phyloP scores from a whole-genome alignment of 2,113 vertebrate genomes.

The Gallinago paraguaiae region DNA sequence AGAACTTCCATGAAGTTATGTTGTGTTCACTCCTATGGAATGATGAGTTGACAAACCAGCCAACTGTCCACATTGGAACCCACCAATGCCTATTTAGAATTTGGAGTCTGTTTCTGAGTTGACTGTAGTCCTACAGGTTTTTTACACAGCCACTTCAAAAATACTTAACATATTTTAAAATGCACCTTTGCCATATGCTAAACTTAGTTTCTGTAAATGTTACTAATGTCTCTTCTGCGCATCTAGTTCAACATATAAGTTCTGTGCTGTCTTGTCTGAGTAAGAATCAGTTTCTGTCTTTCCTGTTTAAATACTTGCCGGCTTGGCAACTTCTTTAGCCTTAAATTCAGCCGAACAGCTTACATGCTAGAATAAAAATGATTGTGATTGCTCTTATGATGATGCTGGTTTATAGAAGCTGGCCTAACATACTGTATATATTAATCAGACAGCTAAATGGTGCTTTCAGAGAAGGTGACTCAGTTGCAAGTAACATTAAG shows the following conservation, averaged over 20 bases:
- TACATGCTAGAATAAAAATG: background rate
- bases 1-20: background rate
- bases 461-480: background rate
- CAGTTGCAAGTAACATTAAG: background rate
- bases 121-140: background rate
- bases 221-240: background rate
- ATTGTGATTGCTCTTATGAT: constrained; percentile 9
- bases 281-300: background rate
- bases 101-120: background rate
- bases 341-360: background rate
- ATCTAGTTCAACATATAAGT: background rate
- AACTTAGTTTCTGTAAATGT: background rate
- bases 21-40: background rate
- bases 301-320: background rate
- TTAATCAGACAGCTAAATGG: background rate
- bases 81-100: background rate
- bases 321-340: background rate
- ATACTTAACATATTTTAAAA: background rate
- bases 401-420: background rate
- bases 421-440: background rate
- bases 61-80: background rate
- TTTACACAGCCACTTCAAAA: background rate
- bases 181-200: background rate
- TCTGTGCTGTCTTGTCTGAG: background rate
- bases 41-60: background rate